phyloP scores from a whole-genome alignment of 2,888 invertebrate genomes.

The Mactromeris polynyma region DNA sequence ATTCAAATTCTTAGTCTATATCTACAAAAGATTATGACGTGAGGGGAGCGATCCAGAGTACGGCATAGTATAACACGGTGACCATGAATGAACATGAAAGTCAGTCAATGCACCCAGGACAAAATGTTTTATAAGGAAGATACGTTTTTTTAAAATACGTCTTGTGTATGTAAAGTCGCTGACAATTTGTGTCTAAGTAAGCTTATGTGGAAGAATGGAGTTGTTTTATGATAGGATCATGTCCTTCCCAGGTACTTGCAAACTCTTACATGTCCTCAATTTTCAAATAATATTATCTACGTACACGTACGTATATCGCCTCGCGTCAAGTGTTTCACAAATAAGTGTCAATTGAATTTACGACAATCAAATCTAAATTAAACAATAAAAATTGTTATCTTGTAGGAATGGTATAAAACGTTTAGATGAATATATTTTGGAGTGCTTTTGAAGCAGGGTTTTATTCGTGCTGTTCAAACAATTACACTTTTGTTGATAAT shows the following conservation, averaged over 20 bases:
- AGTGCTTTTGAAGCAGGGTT: not conserved
- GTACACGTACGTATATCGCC: not conserved
- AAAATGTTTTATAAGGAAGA: not conserved
- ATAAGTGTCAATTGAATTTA: slow-evolving; percentile 2
- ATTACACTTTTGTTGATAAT: not conserved
- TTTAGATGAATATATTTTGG: not conserved
- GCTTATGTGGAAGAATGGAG: not conserved
- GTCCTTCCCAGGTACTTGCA: not conserved
- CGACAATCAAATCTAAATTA: slow-evolving; percentile 3
- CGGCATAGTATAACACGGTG: too few relatives aligned
- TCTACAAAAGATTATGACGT: too few relatives aligned
- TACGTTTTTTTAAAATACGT: not conserved
- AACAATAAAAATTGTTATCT: not conserved
- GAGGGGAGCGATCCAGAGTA: too few relatives aligned
- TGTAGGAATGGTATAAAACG: not conserved
- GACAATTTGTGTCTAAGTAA: not conserved
- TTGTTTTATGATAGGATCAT: not conserved
- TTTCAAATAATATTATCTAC: not conserved
- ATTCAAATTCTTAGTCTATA: too few relatives aligned
- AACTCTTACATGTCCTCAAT: not conserved
- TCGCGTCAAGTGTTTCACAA: slow-evolving; percentile 7
- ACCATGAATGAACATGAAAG: too few relatives aligned
- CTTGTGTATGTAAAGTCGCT: not conserved
- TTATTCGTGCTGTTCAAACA: slow-evolving; percentile 8
- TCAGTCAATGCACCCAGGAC: too few relatives aligned